Evolutionary conservation across 1,140 invertebrate species (phyloP).

Genomic region (Neelides sp.): DNA sequence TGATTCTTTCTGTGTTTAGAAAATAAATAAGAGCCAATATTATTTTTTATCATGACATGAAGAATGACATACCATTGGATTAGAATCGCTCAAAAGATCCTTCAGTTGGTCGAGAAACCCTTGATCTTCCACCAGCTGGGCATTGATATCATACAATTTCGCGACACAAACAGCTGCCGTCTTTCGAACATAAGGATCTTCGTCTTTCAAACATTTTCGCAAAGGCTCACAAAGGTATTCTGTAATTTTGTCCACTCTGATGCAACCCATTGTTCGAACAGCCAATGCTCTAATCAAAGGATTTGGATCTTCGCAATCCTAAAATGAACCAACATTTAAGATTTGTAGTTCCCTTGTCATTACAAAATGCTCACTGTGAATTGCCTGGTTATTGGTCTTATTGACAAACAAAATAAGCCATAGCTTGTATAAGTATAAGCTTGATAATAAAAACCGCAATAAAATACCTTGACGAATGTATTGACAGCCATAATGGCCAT

Average conservation of each 20-base stretch:
- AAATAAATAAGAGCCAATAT: too few relatives aligned
- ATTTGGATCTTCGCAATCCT: conserved; percentile 99
- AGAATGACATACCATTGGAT: conserved; percentile 78
- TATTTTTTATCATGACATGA: too few relatives aligned
- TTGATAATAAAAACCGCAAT: background rate
- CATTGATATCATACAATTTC: conserved; percentile 97
- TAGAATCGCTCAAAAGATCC: conserved; percentile 94
- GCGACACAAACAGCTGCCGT: conserved; percentile 99
- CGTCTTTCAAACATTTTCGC: conserved; percentile 95
- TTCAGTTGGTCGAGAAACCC: conserved; percentile 95
- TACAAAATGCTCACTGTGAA: background rate
- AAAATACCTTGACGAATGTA: conserved; percentile 98
- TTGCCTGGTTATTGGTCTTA: background rate
- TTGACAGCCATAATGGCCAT: conserved; percentile 99
- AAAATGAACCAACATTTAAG: conserved; percentile 26
- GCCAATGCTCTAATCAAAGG: conserved; percentile 95
- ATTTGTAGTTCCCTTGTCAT: conserved; percentile 7
- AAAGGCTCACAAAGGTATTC: conserved; percentile 98
- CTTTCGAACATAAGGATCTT: conserved; percentile 98
- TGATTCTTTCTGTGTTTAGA: too few relatives aligned
- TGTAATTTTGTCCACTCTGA: conserved; percentile 99
- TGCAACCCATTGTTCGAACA: conserved; percentile 99
- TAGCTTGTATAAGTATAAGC: background rate
- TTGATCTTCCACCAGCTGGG: conserved; percentile 92
- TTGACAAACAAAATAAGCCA: background rate